Base-by-base conservation (phyloP, 53 echinoderm and acorn worm species). In the Paracentrotus lividus region DNA sequence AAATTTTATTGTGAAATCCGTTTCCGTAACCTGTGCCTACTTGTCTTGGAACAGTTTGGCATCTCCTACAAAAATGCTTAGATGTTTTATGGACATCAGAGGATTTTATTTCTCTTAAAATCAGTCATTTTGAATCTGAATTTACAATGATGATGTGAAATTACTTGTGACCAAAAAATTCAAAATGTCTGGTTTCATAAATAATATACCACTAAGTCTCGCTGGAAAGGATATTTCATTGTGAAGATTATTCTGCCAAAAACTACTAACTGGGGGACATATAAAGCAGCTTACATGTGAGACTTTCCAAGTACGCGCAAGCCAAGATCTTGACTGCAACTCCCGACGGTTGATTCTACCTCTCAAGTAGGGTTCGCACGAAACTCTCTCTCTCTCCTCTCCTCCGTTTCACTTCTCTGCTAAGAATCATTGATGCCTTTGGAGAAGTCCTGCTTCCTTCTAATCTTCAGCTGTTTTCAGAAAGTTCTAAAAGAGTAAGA, bases 291-390 rank as follows among this genome's bases (percentile, higher is more conserved):
- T 97, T 69, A 99, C 99, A 99, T 88, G 40, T 96, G 85, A 60
- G 99, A 97, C 66, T 96, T 99, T 99, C 97, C 99, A 97, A 99
- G 1, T 97, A 96, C 12, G 97, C 96, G 94, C 98, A 98, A 24
- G 94, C 97, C 49, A 99, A 90, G 40, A 99, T 93, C 44, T 96
- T 92, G 16, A 95, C 94, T 66, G 97, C 97, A 66, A 99, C n/a
- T 97, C 45, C 99, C 99, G 1, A 99, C 84, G 5, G 92, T 49
- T 69, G 94, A 45, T 90, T 88, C 85, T 65, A 97, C 59, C 20
- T 90, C 77, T 42, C 89, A 93, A 23, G 85, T 85, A 53, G 94
- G 42, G 60, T 77, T 40, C 21, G 44, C 8, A 42, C 92, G 38
- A 42, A 77, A 23, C 59, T 92, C 92, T 92, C 92, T 42, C 81